Percentiles rank a stretch among this genome's conserved stretches.
Evolutionary conservation across 2,888 invertebrate species (phyloP).

Genomic region (Smittia sp.): DNA sequence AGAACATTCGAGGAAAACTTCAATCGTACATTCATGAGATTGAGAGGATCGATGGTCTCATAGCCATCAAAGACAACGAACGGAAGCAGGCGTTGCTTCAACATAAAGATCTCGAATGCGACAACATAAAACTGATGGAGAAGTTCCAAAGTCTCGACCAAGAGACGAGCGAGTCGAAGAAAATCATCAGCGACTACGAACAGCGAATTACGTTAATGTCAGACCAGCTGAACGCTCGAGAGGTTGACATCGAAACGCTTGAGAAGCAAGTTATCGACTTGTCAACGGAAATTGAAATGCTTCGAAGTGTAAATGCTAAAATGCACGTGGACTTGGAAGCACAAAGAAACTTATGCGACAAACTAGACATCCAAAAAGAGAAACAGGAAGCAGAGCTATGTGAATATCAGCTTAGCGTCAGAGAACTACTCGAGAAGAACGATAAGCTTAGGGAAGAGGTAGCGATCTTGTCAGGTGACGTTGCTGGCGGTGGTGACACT

Average conservation of each 20-base stretch:
- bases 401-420: conserved; percentile 49
- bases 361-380: conserved; percentile 67
- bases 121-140: conserved; percentile 7
- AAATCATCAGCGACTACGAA: conserved; percentile 7
- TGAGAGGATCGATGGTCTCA: conserved; percentile 27
- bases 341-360: conserved; percentile 60
- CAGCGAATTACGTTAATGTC: background rate
- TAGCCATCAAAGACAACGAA: conserved; percentile 23
- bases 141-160: conserved; percentile 30
- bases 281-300: conserved; percentile 30
- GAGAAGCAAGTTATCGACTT: conserved; percentile 36
- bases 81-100: conserved; percentile 21
- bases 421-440: conserved; percentile 25
- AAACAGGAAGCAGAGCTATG: conserved; percentile 58
- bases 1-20: conserved; percentile 25
- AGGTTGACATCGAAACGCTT: conserved; percentile 22
- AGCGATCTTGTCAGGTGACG: background rate
- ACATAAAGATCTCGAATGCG: conserved; percentile 36
- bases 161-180: conserved; percentile 17
- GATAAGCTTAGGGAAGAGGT: conserved; percentile 20
- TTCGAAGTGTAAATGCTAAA: conserved; percentile 29
- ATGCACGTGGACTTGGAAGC: conserved; percentile 59
- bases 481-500: background rate
- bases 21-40: conserved; percentile 38
- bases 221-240: conserved; percentile 1